These are phyloP conservation scores for Pachypeltis micranthus DNA, from an alignment of 1,140 invertebrate species.

Conservation along the genomic window DNA sequence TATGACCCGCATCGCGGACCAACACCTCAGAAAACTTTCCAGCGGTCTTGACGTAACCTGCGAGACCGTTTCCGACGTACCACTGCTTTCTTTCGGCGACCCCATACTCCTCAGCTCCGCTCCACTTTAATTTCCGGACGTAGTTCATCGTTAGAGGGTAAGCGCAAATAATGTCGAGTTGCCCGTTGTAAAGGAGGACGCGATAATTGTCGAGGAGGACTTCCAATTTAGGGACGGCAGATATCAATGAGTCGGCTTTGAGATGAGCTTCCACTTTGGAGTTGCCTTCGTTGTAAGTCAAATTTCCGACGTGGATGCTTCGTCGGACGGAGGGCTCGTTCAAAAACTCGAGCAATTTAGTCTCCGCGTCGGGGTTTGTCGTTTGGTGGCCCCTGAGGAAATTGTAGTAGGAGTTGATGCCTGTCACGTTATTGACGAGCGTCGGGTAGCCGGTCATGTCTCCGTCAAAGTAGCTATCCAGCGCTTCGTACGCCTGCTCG, in stretches of 20 bases:
- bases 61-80: slow-evolving; percentile 18
- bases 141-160: slow-evolving; percentile 64
- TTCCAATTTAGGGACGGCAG: slow-evolving; percentile 59
- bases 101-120: slow-evolving; percentile 49
- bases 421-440: slow-evolving; percentile 62
- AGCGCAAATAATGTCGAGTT: slow-evolving; percentile 72
- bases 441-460: slow-evolving; percentile 8
- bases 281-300: slow-evolving; percentile 35
- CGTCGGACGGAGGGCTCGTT: slow-evolving; percentile 46
- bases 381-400: no score
- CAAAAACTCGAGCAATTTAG: slow-evolving; percentile 42
- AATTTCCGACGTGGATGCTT: slow-evolving; percentile 72
- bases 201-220: slow-evolving; percentile 54
- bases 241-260: slow-evolving; percentile 68
- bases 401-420: slow-evolving; percentile 67
- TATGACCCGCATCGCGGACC: slow-evolving; percentile 70
- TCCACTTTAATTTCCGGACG: slow-evolving; percentile 48
- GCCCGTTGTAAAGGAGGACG: no score
- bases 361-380: no score
- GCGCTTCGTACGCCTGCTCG: slow-evolving; percentile 12
- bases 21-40: slow-evolving; percentile 60
- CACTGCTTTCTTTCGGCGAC: slow-evolving; percentile 40
- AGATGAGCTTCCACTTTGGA: slow-evolving; percentile 52
- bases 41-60: slow-evolving; percentile 24
- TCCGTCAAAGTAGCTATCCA: slow-evolving; percentile 18